Conservation (phyloP, 2,113 vertebrate species). For the Sturnus vulgaris region DNA sequence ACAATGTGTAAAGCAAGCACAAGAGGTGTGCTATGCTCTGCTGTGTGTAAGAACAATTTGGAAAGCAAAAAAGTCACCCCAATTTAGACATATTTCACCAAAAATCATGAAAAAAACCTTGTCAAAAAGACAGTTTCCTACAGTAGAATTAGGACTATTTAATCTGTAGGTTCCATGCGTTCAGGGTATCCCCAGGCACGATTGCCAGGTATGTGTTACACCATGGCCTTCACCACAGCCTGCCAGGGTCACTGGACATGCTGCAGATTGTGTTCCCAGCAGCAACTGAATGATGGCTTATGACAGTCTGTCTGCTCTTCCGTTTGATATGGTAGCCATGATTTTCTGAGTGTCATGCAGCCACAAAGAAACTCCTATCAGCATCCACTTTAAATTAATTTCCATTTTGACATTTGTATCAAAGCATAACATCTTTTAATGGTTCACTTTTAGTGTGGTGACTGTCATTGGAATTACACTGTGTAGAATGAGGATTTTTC, state of each 20-base stretch:
- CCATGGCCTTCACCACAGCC: not conserved
- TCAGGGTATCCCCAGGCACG: not conserved
- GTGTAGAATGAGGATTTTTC: not conserved
- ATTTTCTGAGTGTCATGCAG: not conserved
- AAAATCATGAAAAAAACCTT: not conserved
- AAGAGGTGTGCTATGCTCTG: not conserved
- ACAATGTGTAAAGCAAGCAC: rapidly evolving
- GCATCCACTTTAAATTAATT: not conserved
- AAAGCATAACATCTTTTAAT: not conserved
- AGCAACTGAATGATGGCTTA: not conserved
- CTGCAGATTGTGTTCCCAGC: not conserved
- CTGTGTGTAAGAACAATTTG: not conserved
- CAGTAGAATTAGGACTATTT: not conserved
- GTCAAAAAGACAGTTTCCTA: not conserved
- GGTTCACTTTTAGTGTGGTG: not conserved
- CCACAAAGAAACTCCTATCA: not conserved
- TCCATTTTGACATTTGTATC: not conserved
- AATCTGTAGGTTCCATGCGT: not conserved
- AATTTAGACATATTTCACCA: not conserved
- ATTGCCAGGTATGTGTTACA: not conserved
- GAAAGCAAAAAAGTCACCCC: not conserved
- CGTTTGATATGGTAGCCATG: not conserved
- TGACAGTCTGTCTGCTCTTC: not conserved
- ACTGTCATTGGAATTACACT: not conserved
- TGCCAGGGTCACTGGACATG: not conserved